Base-by-base conservation (phyloP, 2,113 vertebrate species). In the Aldabrachelys gigantea region DNA sequence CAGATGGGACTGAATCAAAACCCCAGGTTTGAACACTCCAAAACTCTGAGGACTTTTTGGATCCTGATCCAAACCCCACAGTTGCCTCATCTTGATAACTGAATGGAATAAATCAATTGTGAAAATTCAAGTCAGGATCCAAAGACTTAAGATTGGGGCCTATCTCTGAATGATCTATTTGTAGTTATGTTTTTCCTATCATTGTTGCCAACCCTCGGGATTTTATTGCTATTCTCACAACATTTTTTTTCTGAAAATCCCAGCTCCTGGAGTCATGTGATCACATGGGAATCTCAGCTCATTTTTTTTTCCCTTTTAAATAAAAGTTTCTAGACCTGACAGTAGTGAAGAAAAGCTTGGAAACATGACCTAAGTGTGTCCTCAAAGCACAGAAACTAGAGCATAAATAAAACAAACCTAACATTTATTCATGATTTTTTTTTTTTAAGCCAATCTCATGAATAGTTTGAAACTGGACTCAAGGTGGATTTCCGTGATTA, bases 41-140 rank as follows among this genome's bases (percentile, higher is more conserved):
- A 27, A 72, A 91, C 54, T 65, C 75, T 87, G 53, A 92, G 41
- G 57, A 85, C 7, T 50, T 52, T 52, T 53, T 88, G 88, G 41
- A 47, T 57, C n/a, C 13, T 57, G 85, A 16, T 21, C 91, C 38
- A n/a, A 29, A 38, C 86, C 88, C 81, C 75, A 59, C 38, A 89
- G 19, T 31, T 93, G 96, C 81, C 94, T 87, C 69, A n/a, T 76
- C 41, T 82, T 56, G 22, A 1, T 6, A 57, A 91, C 84, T 53
- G 38, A 57, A 86, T 10, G 49, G 57, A 78, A 72, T 80, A n/a
- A 90, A 90, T 76, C 35, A 29, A 11, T 54, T 75, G 11, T 54
- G 85, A 81, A 91, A 88, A 79, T 79, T 89, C 79, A 92, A 84
- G 35, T 54, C 31, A 81, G 87, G 78, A 81, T 89, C 85, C 78